Evolutionary conservation across 1,140 invertebrate species (phyloP), one percentile per base, ranked within the genome.

Genomic region (Bactericera cockerelli): DNA sequence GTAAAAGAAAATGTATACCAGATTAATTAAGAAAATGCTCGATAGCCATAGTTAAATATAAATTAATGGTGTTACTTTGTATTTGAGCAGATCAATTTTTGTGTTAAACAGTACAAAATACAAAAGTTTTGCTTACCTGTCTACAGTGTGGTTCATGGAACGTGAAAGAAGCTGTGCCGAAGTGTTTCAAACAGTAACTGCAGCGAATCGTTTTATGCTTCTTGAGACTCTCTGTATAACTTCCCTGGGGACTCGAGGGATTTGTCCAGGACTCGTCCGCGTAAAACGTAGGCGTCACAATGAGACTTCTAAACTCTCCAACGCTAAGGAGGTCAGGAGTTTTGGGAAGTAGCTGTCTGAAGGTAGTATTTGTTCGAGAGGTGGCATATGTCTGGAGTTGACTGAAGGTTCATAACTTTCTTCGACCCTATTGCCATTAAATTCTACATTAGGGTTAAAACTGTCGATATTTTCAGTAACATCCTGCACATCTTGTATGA

Each of bases 131-230:
- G 74, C 77, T 80, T 70, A 87, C 89, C 71, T 86, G 75, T 57
- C 88, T 67, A 69, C 87, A 90, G 63, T 86, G 82, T 0, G 86
- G 84, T 65, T 89, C 84, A 70, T 90, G 87, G 59, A 89, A 82
- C 2, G 75, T 72, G 59, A 87, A 79, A 14, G 83, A 86, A 59
- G 81, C 81, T 0, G 80, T 81, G 1, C 87, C 87, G 70, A 87
- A 91, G 68, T 87, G 82, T 39, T 85, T 75, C 2, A 82, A 81
- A 66, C 84, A 87, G 57, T 89, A 78, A 65, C 87, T 87, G 67
- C 87, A 90, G 55, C 84, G 67, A 1, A 82, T 74, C 8, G 42
- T 49, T n/a, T 49, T 49, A 22, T 16, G 19, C 22, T 49, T 49
- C 42, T 22, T 49, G 22, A 49, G 42, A 49, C 42, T 49, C 22